Evolutionary conservation across 2,797 vertebrate species (phyloP).

Genomic region (Tiaroga cobitis): DNA sequence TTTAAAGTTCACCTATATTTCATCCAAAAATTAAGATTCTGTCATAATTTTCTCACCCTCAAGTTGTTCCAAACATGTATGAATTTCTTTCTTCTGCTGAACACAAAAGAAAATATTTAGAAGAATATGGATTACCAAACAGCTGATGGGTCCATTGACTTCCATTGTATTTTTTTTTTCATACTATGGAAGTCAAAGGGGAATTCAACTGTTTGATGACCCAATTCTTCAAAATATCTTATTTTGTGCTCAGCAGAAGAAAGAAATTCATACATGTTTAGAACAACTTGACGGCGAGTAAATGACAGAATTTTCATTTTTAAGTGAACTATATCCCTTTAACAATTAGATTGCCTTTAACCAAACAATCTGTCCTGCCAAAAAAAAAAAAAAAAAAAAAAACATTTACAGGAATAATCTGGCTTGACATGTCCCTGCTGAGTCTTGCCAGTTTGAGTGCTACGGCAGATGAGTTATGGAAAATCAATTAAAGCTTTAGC

Average conservation of each 20-base stretch:
- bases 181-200: no score
- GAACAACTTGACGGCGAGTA: no score
- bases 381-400: constrained; percentile 5
- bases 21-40: neutral
- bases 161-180: no score
- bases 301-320: neutral
- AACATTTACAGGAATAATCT: constrained; percentile 37
- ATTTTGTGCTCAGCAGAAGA: no score
- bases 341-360: neutral
- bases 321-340: neutral
- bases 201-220: no score
- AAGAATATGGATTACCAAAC: no score
- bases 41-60: neutral
- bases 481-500: constrained; percentile 17
- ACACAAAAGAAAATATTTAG: neutral
- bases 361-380: constrained; percentile 20
- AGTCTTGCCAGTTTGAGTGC: constrained; percentile 14
- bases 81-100: no score
- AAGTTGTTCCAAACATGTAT: no score
- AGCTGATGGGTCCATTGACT: neutral
- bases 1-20: neutral
- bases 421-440: constrained; percentile 7
- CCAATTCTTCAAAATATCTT: no score
- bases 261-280: no score
- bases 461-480: constrained; percentile 34